phyloP scores from a whole-genome alignment of 2,113 vertebrate species.

The Hepsetus odoe region DNA sequence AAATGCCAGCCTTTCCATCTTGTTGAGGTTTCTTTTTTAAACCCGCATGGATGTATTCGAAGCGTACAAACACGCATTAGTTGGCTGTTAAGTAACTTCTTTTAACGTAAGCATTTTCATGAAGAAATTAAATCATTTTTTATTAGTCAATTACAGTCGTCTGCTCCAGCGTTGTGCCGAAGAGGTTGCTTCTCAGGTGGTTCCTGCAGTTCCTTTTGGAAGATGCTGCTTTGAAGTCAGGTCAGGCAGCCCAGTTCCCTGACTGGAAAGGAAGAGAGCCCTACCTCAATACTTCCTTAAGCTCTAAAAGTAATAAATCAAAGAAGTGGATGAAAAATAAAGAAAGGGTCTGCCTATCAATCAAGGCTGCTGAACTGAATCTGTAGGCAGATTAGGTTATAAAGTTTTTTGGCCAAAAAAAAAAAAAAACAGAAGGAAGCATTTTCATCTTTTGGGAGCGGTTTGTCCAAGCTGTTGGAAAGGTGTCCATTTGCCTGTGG shows the following conservation, averaged over 20 bases:
- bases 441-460: constrained; percentile 17
- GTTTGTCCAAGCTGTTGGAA: neutral
- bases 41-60: too few relatives aligned
- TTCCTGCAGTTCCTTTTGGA: constrained; percentile 1
- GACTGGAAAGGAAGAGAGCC: constrained; percentile 2
- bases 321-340: neutral
- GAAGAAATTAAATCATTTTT: constrained; percentile 16
- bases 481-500: constrained; percentile 4
- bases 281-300: neutral
- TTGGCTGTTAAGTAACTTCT: neutral
- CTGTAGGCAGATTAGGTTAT: neutral
- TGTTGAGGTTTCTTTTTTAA: neutral
- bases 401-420: neutral
- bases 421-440: constrained; percentile 8
- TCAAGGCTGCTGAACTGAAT: neutral
- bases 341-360: neutral
- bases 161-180: neutral
- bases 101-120: constrained; percentile 13
- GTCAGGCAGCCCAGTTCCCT: constrained; percentile 16
- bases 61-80: neutral
- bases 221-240: constrained; percentile 16
- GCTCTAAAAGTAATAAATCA: constrained; percentile 16
- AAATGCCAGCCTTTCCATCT: neutral
- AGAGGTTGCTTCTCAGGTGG: constrained; percentile 1
- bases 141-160: neutral